Base-by-base conservation (phyloP, 2,797 vertebrate genomes). In the Alosa sapidissima region DNA sequence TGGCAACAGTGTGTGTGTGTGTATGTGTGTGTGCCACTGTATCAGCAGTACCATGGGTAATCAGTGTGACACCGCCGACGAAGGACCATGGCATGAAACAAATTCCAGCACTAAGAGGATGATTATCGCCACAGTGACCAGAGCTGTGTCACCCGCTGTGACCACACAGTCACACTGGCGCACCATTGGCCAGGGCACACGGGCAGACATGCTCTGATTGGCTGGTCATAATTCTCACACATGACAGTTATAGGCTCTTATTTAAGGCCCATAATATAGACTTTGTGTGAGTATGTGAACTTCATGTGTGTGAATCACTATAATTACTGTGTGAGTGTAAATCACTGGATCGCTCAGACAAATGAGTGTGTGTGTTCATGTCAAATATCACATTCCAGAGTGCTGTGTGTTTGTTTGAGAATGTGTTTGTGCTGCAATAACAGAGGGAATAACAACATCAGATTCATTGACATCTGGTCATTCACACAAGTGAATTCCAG, bases 1-100 rank as follows among this genome's bases (percentile, higher is more conserved):
- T 3, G 0, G 82, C 81, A 81, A 36, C 60, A 51, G 65, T 68
- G 65, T 68, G 60, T 65, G n/a, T 65, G n/a, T 28, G 28, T 36
- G 45, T 51, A 45, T 48, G 60, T 65, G 36, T 83, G 9, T 49
- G 16, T 65, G 6, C 16, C 13, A 16, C 13, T 58, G 55, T 58
- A 14, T 58, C 13, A 41, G 33, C 16, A 11, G 60, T 83, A n/a
- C 83, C 45, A 1, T 84, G 54, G 58, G 60, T 82, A 90, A 90
- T 90, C 82, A 54, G 24, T 52, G 11, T 83, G 65, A 85, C 78
- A 48, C 81, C 24, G 54, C 68, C 62, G 54, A 85, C 85, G 16
- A 10, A 65, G 81, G 82, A 81, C 92, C 85, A 89, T 60, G 87
- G 87, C 85, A 91, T 91, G 84, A 91, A 92, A 91, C 88, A 89